These are phyloP conservation scores for Syrphus vitripennis DNA, from an alignment of 2,888 invertebrate species.

Conservation along the genomic window DNA sequence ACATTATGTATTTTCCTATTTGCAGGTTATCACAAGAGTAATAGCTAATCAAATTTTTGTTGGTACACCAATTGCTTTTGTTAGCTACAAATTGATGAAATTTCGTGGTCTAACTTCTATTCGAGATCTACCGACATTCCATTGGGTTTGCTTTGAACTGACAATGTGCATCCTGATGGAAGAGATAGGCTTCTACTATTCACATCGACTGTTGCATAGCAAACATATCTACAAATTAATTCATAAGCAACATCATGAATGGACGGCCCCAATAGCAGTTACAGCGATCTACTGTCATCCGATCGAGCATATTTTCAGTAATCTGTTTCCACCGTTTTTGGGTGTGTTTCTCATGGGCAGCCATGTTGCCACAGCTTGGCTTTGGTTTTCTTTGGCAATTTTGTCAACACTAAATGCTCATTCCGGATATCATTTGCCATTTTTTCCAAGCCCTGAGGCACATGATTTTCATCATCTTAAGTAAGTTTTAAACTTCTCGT, in stretches of 20 bases:
- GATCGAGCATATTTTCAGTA: constrained; percentile 88
- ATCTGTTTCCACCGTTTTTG: constrained; percentile 88
- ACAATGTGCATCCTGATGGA: constrained; percentile 88
- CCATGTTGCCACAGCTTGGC: constrained; percentile 88
- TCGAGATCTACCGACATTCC: constrained; percentile 88
- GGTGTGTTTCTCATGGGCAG: constrained; percentile 89
- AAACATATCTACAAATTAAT: constrained; percentile 89
- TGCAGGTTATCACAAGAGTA: constrained; percentile 86
- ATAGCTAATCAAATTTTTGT: constrained; percentile 89
- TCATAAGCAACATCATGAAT: constrained; percentile 93
- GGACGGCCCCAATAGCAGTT: constrained; percentile 93
- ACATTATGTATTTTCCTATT: neutral
- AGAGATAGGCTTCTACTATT: constrained; percentile 92
- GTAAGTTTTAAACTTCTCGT: constrained; percentile 80
- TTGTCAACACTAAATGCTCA: constrained; percentile 90
- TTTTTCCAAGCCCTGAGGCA: constrained; percentile 92
- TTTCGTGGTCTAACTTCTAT: constrained; percentile 86
- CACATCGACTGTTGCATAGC: constrained; percentile 90
- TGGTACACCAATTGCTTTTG: constrained; percentile 85
- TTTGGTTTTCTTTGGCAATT: constrained; percentile 91
- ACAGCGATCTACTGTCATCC: constrained; percentile 92
- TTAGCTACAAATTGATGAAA: constrained; percentile 85
- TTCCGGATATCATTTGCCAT: constrained; percentile 92
- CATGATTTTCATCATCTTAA: constrained; percentile 95
- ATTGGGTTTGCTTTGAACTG: constrained; percentile 88